Evolutionary conservation across 2,113 vertebrate species (phyloP), one percentile per base, ranked within the genome.

Genomic region (Corythoichthys intestinalis): DNA sequence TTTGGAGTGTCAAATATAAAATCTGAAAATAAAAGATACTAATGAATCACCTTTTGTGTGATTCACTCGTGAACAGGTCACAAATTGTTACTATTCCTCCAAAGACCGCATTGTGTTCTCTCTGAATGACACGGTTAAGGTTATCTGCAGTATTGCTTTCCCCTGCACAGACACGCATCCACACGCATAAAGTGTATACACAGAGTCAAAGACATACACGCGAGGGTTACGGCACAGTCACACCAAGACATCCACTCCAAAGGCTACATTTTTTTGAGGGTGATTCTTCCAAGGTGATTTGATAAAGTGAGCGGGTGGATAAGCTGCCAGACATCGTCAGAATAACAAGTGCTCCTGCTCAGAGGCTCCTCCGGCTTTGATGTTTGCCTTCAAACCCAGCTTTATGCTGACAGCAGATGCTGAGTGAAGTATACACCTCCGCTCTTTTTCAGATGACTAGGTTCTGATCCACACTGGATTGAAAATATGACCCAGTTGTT

Each of bases 401-500:
- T 90, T 90, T 81, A 68, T 83, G 86, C 80, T 86, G 88, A 87
- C 84, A 87, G 86, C 86, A 83, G 84, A 84, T 82, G 86, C 85
- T 41, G 81, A 88, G 78, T 85, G 75, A 86, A 88, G 76, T 71
- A 70, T 39, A 80, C 70, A 61, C 75, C 56, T 52, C 61, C 14
- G 67, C 72, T 71, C 66, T 69, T 74, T 78, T 83, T 76, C 77
- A 86, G 73, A 78, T 72, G 77, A 71, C 69, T 54, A 65, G 77
- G 58, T 75, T 73, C 73, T 68, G 54, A 86, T 71, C 69, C 69
- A 47, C 71, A 9, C 34, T 15, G 75, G 75, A 47, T 67, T 86
- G 76, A 67, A 84, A 81, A 77, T 72, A 34, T 56, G 73, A 76
- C 65, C 74, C 70, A 70, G 47, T 74, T 72, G 71, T 74, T 85